Evolutionary conservation across 2,113 vertebrate genomes (phyloP).

Genomic region (Carlito syrichta): DNA sequence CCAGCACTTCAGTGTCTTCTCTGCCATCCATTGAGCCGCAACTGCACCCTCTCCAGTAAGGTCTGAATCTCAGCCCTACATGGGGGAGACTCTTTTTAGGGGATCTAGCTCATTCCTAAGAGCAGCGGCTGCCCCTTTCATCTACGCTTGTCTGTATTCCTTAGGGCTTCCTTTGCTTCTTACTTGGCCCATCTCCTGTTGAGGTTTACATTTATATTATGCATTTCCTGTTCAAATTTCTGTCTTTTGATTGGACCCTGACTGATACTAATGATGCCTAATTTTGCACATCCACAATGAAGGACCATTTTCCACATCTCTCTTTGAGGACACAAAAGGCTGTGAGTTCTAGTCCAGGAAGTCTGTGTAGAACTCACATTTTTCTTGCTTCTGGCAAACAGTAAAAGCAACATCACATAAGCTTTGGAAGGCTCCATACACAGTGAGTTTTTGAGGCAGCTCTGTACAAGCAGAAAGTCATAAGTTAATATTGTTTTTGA

Average conservation of each 20-base stretch:
- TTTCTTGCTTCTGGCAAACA: not conserved
- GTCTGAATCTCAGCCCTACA: not conserved
- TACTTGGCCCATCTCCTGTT: not conserved
- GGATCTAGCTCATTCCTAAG: not conserved
- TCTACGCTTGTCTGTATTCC: not conserved
- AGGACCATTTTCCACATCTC: not conserved
- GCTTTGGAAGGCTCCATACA: not conserved
- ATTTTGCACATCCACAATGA: not conserved
- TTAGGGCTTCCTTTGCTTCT: not conserved
- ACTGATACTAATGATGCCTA: not conserved
- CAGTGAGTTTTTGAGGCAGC: not conserved
- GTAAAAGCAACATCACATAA: not conserved
- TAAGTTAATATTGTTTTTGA: not conserved
- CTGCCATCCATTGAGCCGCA: not conserved
- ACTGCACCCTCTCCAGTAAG: not conserved
- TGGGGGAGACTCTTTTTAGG: not conserved
- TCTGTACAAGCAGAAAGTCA: conserved; percentile 5
- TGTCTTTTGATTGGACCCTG: not conserved
- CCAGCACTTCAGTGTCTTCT: not conserved
- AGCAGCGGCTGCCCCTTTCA: not conserved
- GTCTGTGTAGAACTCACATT: not conserved
- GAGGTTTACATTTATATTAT: not conserved
- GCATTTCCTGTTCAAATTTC: not conserved
- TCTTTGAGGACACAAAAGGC: not conserved
- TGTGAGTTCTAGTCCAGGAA: not conserved